Evolutionary conservation across 2,797 vertebrate genomes (phyloP).

Genomic region (Falco naumanni): DNA sequence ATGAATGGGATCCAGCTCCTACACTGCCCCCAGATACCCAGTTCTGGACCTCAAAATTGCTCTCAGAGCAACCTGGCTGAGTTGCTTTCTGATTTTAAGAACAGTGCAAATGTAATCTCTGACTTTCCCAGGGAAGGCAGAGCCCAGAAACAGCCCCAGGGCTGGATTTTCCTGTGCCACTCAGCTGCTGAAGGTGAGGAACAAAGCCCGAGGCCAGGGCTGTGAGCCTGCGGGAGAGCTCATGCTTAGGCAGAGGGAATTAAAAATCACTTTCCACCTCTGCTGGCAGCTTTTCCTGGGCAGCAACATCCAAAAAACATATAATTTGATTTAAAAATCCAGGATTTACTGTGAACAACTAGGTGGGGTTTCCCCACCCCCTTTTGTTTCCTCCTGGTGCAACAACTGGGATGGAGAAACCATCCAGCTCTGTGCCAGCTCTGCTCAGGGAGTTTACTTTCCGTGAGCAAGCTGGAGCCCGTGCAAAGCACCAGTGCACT

Average conservation of each 20-base stretch:
- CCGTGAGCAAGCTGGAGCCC: background rate
- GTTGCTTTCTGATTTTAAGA: background rate
- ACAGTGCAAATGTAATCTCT: background rate
- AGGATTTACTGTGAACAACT: background rate
- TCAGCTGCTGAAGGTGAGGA: background rate
- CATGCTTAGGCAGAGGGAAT: background rate
- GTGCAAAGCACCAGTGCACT: fast-evolving
- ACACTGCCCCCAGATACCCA: background rate
- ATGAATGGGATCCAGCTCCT: background rate
- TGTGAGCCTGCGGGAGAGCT: background rate
- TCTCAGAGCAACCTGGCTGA: background rate
- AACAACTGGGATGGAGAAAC: background rate
- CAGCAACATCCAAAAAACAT: background rate
- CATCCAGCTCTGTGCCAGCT: background rate
- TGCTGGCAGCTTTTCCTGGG: background rate
- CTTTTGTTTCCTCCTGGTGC: background rate
- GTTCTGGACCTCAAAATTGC: background rate
- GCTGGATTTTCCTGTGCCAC: background rate
- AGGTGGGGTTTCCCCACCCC: background rate
- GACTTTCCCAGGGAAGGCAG: background rate
- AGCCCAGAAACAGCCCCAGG: background rate
- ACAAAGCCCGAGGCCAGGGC: background rate
- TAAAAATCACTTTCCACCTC: background rate
- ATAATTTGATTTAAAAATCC: background rate
- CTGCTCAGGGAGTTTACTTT: background rate